phyloP scores from a whole-genome alignment of 35 echinoderm and acorn worm species.

The Apostichopus japonicus region DNA sequence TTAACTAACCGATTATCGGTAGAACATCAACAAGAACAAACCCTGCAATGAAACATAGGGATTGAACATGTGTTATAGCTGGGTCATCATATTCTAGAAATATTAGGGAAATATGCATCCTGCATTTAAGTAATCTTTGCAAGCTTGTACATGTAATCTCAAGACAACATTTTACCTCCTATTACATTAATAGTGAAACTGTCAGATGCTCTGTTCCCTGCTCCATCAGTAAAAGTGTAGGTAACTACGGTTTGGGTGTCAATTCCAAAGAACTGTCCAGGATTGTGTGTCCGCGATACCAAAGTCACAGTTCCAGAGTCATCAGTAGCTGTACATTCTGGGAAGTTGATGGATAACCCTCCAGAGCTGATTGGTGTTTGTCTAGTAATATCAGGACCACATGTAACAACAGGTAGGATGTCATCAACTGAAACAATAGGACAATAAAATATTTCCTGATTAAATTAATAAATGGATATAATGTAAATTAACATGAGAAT shows the following conservation, averaged over 20 bases:
- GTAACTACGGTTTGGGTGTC: conserved; percentile 53
- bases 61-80: too few relatives aligned
- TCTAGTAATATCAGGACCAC: conserved; percentile 3
- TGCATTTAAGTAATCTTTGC: too few relatives aligned
- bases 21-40: too few relatives aligned
- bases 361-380: conserved; percentile 8
- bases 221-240: conserved; percentile 71
- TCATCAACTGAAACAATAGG: conserved; percentile 23
- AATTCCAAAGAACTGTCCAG: conserved; percentile 62
- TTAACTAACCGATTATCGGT: too few relatives aligned
- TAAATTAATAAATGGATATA: too few relatives aligned
- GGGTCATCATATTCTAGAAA: too few relatives aligned
- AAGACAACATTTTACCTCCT: not conserved
- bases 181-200: not conserved
- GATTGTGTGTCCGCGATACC: conserved; percentile 30
- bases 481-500: too few relatives aligned
- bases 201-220: conserved; percentile 53
- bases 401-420: conserved; percentile 4
- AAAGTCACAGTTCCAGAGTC: conserved; percentile 6
- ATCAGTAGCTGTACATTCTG: too few relatives aligned
- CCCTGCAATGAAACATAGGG: too few relatives aligned
- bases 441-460: too few relatives aligned
- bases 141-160: too few relatives aligned
- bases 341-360: not conserved
- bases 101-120: too few relatives aligned